Percentiles rank a stretch among this genome's conserved stretches.
phyloP scores from a whole-genome alignment of 2,888 invertebrate genomes.

The Pasiphila rectangulata region DNA sequence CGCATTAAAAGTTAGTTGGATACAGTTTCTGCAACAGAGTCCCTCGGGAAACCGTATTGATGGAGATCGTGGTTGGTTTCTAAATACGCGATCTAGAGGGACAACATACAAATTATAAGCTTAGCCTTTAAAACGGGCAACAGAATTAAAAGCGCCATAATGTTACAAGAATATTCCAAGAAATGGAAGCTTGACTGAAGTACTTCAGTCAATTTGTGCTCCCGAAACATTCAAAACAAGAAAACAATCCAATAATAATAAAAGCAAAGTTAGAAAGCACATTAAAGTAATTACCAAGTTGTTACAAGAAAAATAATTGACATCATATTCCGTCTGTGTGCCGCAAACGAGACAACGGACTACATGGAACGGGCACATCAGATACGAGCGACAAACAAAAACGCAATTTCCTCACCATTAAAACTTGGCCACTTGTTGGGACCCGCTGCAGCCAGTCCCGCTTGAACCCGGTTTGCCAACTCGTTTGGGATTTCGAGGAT shows the following conservation, averaged over 20 bases:
- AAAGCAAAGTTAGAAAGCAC: constrained; percentile 5
- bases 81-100: too few relatives aligned
- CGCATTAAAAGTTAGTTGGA: constrained; percentile 27
- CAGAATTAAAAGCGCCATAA: too few relatives aligned
- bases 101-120: too few relatives aligned
- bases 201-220: background rate
- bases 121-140: too few relatives aligned
- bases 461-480: constrained; percentile 12
- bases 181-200: background rate
- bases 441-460: constrained; percentile 27
- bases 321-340: background rate
- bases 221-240: background rate
- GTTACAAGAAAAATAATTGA: constrained; percentile 8
- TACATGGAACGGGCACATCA: constrained; percentile 54
- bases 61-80: too few relatives aligned
- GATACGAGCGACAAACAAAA: constrained; percentile 61
- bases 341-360: constrained; percentile 45
- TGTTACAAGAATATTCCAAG: too few relatives aligned
- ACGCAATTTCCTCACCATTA: constrained; percentile 69
- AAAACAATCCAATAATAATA: constrained; percentile 8
- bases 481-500: background rate
- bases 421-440: constrained; percentile 62
- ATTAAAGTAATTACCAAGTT: constrained; percentile 14
- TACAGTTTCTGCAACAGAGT: constrained; percentile 5
- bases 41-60: background rate